A percentile compares a stretch with the other conserved stretches of the same genome.
These are phyloP conservation scores for Alethe castanea DNA, from an alignment of 2,113 vertebrate species.

Conservation along the genomic window DNA sequence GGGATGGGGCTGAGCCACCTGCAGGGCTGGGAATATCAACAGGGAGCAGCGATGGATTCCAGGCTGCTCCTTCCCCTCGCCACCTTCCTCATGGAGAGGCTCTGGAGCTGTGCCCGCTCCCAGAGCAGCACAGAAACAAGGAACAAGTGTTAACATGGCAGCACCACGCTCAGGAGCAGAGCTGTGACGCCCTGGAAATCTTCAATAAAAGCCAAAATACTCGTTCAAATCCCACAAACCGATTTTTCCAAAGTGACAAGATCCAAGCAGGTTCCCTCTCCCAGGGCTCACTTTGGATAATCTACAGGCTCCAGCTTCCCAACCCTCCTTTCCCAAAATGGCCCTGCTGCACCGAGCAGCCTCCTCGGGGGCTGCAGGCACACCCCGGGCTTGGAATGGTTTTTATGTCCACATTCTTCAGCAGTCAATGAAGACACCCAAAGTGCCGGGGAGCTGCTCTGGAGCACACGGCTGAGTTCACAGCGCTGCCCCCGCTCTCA, in stretches of 20 bases:
- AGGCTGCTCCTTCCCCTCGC: neutral
- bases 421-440: fast-evolving
- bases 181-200: neutral
- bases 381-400: too few relatives aligned
- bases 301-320: fast-evolving
- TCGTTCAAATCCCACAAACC: neutral
- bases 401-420: neutral
- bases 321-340: neutral
- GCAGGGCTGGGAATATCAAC: neutral
- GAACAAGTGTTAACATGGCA: neutral
- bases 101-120: neutral
- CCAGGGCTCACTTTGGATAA: neutral
- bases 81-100: neutral
- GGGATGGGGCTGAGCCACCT: neutral
- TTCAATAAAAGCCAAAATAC: neutral
- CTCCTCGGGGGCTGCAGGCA: neutral
- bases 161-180: neutral
- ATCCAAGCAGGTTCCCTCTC: neutral
- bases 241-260: neutral
- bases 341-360: neutral
- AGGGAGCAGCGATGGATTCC: neutral
- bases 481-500: neutral
- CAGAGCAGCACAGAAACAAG: neutral
- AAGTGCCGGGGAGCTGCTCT: neutral
- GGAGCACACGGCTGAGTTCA: fast-evolving